Evolutionary conservation across 2,113 vertebrate genomes (phyloP).

Genomic region (Rhea pennata): DNA sequence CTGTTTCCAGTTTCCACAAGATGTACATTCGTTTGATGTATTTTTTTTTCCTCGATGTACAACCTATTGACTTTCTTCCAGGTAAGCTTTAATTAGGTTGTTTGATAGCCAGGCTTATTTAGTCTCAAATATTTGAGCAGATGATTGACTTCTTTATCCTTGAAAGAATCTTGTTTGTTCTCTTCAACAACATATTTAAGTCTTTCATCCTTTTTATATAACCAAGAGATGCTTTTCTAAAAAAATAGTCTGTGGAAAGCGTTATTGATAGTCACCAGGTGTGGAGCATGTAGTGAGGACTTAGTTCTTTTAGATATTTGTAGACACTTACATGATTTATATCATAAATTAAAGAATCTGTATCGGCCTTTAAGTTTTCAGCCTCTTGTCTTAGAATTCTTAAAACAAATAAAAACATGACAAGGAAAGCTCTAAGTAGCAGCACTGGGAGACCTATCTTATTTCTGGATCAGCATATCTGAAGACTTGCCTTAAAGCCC

Average conservation of each 20-base stretch:
- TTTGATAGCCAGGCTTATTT: conserved; percentile 68
- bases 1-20: background rate
- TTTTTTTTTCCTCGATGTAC: conserved; percentile 27
- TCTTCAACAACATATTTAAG: conserved; percentile 48
- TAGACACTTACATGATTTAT: conserved; percentile 40
- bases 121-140: conserved; percentile 55
- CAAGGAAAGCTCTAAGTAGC: background rate
- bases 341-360: conserved; percentile 24
- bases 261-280: conserved; percentile 53
- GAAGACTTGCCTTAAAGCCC: background rate
- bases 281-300: background rate
- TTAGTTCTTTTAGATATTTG: conserved; percentile 53
- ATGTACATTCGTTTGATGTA: background rate
- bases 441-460: conserved; percentile 49
- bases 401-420: conserved; percentile 50
- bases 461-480: conserved; percentile 38
- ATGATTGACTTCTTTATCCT: conserved; percentile 68
- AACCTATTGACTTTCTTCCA: conserved; percentile 64
- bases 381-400: conserved; percentile 47
- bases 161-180: conserved; percentile 68
- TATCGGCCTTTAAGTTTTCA: conserved; percentile 54
- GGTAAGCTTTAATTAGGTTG: conserved; percentile 52
- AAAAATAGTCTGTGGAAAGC: conserved; percentile 28
- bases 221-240: conserved; percentile 60
- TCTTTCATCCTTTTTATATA: conserved; percentile 38